Evolutionary conservation across 2,888 invertebrate genomes (phyloP), one percentile per base, ranked within the genome.

Genomic region (Xanthorhoe spadicearia): DNA sequence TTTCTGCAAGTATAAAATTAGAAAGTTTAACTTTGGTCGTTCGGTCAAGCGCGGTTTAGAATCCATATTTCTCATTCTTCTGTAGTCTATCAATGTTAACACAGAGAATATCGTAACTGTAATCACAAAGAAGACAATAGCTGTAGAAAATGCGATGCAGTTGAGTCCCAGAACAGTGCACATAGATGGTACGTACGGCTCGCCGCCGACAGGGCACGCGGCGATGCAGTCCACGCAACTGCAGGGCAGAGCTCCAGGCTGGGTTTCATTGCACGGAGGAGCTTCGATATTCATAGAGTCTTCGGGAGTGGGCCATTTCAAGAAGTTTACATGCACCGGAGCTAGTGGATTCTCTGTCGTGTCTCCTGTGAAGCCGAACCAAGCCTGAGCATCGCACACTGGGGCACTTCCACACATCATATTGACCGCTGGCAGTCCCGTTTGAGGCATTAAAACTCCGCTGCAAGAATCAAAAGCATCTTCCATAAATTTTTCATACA

Each of bases 391-490:
- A 28, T 88, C 83, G 79, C 99, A 99, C 2, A 93, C 92, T 0
- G 94, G 91, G 0, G 95, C 94, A 17, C 94, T 88, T 0, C 96
- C 97, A 82, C 98, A 98, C 79, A 97, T 95, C n/a, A 97, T 79
- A 70, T 96, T 96, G 85, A 98, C 94, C 1, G 96, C 97, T 6
- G 95, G 94, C 58, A 94, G 87, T 9, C 97, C 97, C 2, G 95
- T 95, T 68, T 96, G 95, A 0, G 98, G 96, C 78, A 96, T 94
- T 10, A 97, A 91, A 0, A 98, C 96, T 23, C 95, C 94, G 51
- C 94, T 93, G 82, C 99, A 99, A 0, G 98, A 97, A 35, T 96
- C 94, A 83, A 95, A 98, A 0, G 96, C 94, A 0, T 86, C 93
- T 18, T 94, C 82, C 74, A 95, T 95, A 75, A 95, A 97, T 0